These are phyloP conservation scores for Poecilia picta DNA, from an alignment of 2,797 vertebrate species.

Conservation along the genomic window DNA sequence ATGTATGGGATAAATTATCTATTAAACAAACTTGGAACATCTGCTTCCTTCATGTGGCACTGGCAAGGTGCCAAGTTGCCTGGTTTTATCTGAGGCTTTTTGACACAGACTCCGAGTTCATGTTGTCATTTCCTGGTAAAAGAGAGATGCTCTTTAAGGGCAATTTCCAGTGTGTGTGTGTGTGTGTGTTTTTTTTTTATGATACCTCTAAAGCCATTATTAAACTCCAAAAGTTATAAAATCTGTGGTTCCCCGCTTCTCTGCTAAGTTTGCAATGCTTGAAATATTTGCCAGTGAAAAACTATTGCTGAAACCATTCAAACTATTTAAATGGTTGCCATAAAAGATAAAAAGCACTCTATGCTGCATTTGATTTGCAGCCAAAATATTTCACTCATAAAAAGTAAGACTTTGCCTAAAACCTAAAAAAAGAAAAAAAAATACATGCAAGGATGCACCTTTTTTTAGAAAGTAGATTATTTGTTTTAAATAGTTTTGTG, in stretches of 20 bases:
- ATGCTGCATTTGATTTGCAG: not conserved
- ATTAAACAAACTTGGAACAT: constrained; percentile 68
- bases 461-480: not conserved
- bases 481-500: not conserved
- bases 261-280: constrained; percentile 27
- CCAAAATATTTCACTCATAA: not conserved
- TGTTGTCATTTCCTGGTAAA: constrained; percentile 62
- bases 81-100: constrained; percentile 57
- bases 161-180: constrained; percentile 18
- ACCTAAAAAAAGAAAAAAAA: not conserved
- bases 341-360: constrained; percentile 13
- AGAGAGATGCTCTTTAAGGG: constrained; percentile 53
- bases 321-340: constrained; percentile 34
- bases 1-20: constrained; percentile 74
- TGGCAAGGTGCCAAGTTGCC: constrained; percentile 71
- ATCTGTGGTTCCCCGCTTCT: constrained; percentile 46
- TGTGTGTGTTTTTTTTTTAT: constrained; percentile 2
- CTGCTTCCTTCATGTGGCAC: constrained; percentile 75
- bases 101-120: constrained; percentile 52
- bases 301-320: constrained; percentile 15
- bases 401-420: not conserved
- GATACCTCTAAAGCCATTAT: constrained; percentile 11
- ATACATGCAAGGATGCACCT: too few relatives aligned
- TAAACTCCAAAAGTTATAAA: constrained; percentile 48
- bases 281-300: constrained; percentile 35